Evolutionary conservation across 2,113 vertebrate species (phyloP).

Genomic region (Cheilinus undulatus): DNA sequence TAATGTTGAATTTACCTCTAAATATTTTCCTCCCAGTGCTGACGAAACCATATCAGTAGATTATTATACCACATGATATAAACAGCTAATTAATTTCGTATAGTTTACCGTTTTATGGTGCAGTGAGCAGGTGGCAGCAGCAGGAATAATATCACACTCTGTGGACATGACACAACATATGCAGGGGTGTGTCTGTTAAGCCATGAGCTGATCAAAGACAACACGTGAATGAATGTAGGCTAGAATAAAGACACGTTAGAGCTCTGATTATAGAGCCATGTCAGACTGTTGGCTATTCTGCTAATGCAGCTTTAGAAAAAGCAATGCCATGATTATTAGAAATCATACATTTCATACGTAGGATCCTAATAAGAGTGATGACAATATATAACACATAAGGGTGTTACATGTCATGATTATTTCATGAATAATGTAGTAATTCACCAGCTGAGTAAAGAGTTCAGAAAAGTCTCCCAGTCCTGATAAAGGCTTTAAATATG

Average conservation of each 20-base stretch:
- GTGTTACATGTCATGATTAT: too few relatives aligned
- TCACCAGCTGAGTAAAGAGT: too few relatives aligned
- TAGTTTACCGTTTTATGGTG: slow-evolving; percentile 6
- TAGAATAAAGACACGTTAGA: slow-evolving; percentile 8
- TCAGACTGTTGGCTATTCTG: background rate
- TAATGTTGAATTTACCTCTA: too few relatives aligned
- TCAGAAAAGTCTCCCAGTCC: too few relatives aligned
- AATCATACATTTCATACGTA: too few relatives aligned
- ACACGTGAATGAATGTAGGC: slow-evolving; percentile 38
- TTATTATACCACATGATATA: slow-evolving; percentile 1
- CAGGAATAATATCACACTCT: slow-evolving; percentile 24
- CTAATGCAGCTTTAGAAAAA: too few relatives aligned
- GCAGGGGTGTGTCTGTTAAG: slow-evolving; percentile 34
- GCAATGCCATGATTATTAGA: too few relatives aligned
- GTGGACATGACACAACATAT: slow-evolving; percentile 34
- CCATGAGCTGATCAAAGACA: slow-evolving; percentile 48
- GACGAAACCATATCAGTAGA: background rate
- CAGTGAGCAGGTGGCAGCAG: background rate
- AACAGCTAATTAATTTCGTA: background rate
- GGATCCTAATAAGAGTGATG: too few relatives aligned
- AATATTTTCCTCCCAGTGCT: background rate
- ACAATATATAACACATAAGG: too few relatives aligned
- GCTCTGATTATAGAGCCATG: slow-evolving; percentile 16
- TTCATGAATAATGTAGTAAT: too few relatives aligned
- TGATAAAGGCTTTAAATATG: background rate